Conservation (phyloP, 2,113 vertebrate genomes). For the Dromas ardeola region DNA sequence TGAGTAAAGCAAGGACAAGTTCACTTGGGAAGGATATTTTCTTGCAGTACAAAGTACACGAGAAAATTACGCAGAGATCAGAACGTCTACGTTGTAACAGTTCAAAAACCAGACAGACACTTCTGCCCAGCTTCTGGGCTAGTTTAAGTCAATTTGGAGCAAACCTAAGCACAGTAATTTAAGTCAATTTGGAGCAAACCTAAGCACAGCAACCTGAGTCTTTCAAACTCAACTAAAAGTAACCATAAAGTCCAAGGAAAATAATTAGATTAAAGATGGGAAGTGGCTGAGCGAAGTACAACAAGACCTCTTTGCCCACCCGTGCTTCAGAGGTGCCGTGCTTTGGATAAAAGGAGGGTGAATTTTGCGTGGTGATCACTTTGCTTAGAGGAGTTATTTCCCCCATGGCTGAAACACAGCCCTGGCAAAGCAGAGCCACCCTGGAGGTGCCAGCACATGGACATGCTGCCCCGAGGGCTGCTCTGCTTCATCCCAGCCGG, state of each 20-base stretch:
- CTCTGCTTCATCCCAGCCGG: neutral
- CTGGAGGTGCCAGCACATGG: neutral
- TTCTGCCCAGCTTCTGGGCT: neutral
- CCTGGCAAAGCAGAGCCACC: neutral
- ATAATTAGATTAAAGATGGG: neutral
- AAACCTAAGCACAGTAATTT: neutral
- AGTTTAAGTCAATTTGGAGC: neutral
- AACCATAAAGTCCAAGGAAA: neutral
- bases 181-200: neutral
- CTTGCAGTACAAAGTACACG: neutral
- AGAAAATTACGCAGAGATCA: neutral
- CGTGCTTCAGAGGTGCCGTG: neutral
- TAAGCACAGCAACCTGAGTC: neutral
- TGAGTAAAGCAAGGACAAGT: neutral
- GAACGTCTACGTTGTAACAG: neutral
- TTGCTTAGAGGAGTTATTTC: neutral
- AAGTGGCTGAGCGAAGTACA: neutral
- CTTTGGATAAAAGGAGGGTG: neutral
- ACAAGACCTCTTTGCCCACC: neutral
- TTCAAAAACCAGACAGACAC: neutral
- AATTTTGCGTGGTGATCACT: neutral
- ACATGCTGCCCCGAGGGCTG: accelerated
- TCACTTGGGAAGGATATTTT: neutral
- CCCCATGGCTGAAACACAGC: neutral
- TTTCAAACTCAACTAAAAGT: neutral